These are phyloP conservation scores for Lophotis ruficrista DNA, from an alignment of 2,113 vertebrate species.

Conservation along the genomic window DNA sequence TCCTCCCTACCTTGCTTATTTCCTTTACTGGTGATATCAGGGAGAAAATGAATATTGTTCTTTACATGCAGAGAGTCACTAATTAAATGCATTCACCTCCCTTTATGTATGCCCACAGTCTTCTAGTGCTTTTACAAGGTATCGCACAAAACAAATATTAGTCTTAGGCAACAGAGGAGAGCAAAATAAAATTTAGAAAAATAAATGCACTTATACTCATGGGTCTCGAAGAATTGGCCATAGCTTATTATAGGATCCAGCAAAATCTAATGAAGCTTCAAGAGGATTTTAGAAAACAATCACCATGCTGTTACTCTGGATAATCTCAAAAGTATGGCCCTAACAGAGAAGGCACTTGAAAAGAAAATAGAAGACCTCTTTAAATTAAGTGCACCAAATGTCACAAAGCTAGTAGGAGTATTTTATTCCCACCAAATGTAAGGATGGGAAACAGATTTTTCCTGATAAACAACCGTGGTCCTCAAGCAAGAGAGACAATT, in stretches of 20 bases:
- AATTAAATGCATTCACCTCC: not conserved
- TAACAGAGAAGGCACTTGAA: not conserved
- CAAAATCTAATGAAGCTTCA: slow-evolving; percentile 16
- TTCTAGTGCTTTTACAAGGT: not conserved
- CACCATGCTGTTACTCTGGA: not conserved
- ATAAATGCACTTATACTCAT: not conserved
- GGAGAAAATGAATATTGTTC: not conserved
- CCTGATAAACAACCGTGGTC: not conserved
- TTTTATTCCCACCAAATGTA: not conserved
- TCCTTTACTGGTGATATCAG: not conserved
- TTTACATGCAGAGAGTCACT: not conserved
- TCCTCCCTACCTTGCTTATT: not conserved
- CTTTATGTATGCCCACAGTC: not conserved
- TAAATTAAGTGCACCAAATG: not conserved
- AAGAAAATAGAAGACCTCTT: not conserved
- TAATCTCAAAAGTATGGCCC: not conserved
- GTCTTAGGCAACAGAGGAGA: not conserved
- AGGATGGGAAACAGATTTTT: not conserved
- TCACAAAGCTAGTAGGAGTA: not conserved
- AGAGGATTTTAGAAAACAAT: not conserved
- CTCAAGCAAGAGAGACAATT: not conserved
- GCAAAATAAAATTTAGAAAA: not conserved
- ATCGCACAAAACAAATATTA: not conserved
- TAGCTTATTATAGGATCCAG: not conserved
- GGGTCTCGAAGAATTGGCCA: not conserved